Percentiles rank a stretch among this genome's conserved stretches.
Conservation (phyloP, 2,797 vertebrate genomes). For the Myotis vivesi region DNA sequence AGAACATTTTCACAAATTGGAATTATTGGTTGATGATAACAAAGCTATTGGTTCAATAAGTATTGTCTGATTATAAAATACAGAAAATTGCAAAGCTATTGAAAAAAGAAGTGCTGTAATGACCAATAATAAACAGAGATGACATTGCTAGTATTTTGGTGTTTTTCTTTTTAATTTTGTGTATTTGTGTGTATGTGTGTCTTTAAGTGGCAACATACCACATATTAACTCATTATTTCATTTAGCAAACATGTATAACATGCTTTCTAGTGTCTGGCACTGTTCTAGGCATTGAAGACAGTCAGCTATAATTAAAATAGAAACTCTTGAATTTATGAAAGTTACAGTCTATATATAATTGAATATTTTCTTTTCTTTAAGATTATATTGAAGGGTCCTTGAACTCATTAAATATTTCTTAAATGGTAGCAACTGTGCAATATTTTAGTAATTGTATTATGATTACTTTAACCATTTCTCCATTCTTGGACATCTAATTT, state of each 20-base stretch:
- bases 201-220: neutral
- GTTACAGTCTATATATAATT: neutral
- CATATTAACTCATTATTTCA: neutral
- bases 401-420: constrained; percentile 1
- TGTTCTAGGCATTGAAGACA: neutral
- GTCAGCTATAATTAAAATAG: neutral
- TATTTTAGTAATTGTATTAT: neutral
- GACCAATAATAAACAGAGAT: neutral
- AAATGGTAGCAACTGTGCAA: neutral
- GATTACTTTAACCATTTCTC: constrained; percentile 4
- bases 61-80: neutral
- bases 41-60: neutral
- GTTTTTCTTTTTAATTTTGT: neutral
- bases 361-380: neutral
- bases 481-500: neutral
- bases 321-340: neutral
- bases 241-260: neutral
- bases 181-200: neutral
- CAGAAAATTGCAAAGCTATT: neutral
- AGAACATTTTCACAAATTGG: neutral
- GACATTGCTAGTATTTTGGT: neutral
- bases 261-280: neutral
- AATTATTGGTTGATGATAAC: neutral
- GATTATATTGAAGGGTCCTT: neutral
- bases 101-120: neutral